phyloP scores from a whole-genome alignment of 2,797 vertebrate species.

The Hemitrygon akajei region DNA sequence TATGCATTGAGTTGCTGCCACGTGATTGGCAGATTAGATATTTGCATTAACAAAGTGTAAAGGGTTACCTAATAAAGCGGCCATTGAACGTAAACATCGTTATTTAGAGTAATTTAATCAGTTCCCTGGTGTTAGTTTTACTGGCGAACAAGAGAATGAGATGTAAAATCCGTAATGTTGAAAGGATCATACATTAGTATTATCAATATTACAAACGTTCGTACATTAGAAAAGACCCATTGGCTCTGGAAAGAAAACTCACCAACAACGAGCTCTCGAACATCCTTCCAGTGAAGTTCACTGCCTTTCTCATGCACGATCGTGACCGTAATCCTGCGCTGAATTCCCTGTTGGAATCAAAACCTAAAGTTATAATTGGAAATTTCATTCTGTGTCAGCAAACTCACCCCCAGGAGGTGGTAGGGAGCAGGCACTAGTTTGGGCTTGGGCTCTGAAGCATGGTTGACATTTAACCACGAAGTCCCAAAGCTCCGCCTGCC shows the following conservation, averaged over 20 bases:
- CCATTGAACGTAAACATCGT: neutral
- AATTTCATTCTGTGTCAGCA: neutral
- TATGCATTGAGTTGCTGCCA: no score
- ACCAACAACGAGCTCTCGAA: slow-evolving; percentile 93
- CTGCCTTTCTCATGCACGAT: slow-evolving; percentile 95
- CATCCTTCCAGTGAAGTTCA: slow-evolving; percentile 96
- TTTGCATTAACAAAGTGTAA: no score
- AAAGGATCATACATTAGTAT: neutral
- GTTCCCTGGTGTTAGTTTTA: no score
- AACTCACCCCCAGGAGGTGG: neutral
- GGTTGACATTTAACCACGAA: neutral
- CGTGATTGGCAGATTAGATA: no score
- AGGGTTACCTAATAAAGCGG: no score
- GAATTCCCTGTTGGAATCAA: slow-evolving; percentile 73
- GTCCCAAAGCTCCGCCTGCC: neutral
- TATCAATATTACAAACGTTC: neutral
- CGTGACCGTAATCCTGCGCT: slow-evolving; percentile 89
- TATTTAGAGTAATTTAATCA: neutral
- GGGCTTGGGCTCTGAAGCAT: no score
- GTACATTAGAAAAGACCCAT: neutral
- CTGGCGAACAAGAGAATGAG: neutral
- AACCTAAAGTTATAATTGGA: neutral
- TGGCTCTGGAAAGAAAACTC: slow-evolving; percentile 50
- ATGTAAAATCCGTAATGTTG: neutral
- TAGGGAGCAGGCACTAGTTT: neutral